phyloP scores from a whole-genome alignment of 1,140 invertebrate species.

The Glomeris maerens region DNA sequence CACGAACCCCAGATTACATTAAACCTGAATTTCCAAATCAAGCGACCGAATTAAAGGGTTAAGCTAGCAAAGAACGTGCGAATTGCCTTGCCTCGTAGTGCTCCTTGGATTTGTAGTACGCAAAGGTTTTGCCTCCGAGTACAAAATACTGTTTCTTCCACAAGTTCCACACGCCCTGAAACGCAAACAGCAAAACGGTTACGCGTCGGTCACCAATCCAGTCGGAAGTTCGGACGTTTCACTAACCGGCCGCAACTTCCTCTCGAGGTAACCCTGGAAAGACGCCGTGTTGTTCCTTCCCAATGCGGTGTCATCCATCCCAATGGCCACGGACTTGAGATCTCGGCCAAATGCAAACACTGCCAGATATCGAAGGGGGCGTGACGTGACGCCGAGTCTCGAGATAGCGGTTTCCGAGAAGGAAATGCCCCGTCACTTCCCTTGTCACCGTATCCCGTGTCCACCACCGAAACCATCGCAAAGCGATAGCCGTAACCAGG shows the following conservation, averaged over 20 bases:
- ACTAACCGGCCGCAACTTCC: not conserved
- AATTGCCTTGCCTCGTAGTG: not conserved
- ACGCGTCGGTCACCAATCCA: not conserved
- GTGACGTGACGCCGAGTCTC: not conserved
- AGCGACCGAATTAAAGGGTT: no score
- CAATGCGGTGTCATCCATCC: not conserved
- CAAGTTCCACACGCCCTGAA: not conserved
- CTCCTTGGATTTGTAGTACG: slow-evolving; percentile 3
- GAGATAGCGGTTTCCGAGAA: not conserved
- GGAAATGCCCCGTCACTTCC: no score
- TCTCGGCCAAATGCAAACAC: not conserved
- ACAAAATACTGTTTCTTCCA: slow-evolving; percentile 11
- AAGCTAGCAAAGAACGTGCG: no score
- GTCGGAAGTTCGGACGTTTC: not conserved
- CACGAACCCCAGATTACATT: no score
- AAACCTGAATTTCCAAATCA: no score
- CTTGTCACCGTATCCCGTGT: no score
- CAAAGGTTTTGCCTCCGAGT: slow-evolving; percentile 4
- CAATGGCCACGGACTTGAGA: not conserved
- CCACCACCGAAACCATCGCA: no score
- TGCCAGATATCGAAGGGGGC: not conserved
- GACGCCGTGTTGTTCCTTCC: not conserved
- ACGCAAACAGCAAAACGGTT: slow-evolving; percentile 5
- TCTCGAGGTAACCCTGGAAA: not conserved
- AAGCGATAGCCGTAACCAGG: no score